Base-by-base conservation (phyloP, 2,888 invertebrate genomes). In the Oasisia sp. region DNA sequence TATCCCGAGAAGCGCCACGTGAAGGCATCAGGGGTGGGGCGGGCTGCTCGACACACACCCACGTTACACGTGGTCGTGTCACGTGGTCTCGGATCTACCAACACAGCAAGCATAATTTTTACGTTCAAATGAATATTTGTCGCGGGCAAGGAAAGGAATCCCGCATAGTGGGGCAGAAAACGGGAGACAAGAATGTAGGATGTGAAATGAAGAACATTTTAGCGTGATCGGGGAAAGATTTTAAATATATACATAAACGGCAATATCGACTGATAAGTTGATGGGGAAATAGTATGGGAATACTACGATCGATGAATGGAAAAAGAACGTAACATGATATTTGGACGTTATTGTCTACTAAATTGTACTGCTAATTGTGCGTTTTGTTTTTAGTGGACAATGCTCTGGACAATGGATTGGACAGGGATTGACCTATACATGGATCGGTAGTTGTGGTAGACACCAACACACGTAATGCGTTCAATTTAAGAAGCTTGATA, bases 1-100 rank as follows among this genome's bases (percentile, higher is more conserved):
- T 95, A 94, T 5, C 95, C 95, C 9, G 93, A 93, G 32, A 94
- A 93, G 32, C 94, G 91, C 95, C 95, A 95, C 32, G 94, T 94
- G 92, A 95, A 95, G 89, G 92, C 94, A n/a, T 95, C 92, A 91
- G 94, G 74, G 89, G 89, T 32, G 38, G 58, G 50, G 9, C 50
- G 74, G 27, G n/a, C 90, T 27, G 74, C 89, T 7, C 89, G 58
- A 58, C 92, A 91, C 74, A 91, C 74, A 0, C 32, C 27, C 89
- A 44, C n/a, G n/a, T 14, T 56, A 91, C 92, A 91, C 7, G 56
- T 32, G 4, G 90, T 89, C 32, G 91, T 45, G 32, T 91, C 91
- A 32, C 27, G 50, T 27, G 92, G 92, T 44, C 90, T 92, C 45
- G 58, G 32, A 27, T 32, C 74, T 74, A 89, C 89, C 32, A 89